These are phyloP conservation scores for Achlya flavicornis DNA, from an alignment of 2,888 invertebrate species.

Conservation along the genomic window DNA sequence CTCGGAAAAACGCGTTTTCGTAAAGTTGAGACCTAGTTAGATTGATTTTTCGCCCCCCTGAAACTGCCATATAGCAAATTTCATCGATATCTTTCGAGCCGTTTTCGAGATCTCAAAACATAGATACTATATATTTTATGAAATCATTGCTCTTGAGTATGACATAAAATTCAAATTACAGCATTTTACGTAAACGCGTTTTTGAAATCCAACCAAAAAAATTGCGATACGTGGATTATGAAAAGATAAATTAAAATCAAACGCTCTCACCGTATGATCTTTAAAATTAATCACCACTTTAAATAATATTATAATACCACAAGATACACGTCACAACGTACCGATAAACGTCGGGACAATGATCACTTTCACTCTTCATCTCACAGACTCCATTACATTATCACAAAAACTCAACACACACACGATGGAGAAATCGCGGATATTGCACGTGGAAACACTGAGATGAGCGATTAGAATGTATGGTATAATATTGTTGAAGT, in stretches of 20 bases:
- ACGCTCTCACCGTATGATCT: neutral
- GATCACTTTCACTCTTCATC: slow-evolving; percentile 38
- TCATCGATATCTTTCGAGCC: too few species aligned
- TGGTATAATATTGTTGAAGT: neutral
- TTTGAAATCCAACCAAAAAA: too few species aligned
- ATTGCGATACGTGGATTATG: too few species aligned
- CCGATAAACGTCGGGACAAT: slow-evolving; percentile 39
- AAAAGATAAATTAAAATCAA: neutral
- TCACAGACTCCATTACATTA: neutral
- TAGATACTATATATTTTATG: too few species aligned
- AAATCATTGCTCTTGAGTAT: too few species aligned
- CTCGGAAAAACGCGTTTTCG: too few species aligned
- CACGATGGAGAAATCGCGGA: slow-evolving; percentile 16
- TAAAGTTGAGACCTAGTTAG: too few species aligned
- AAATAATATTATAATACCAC: slow-evolving; percentile 1
- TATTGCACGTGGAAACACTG: neutral
- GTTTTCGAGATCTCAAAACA: too few species aligned
- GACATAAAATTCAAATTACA: too few species aligned
- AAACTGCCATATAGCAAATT: too few species aligned
- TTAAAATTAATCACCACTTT: neutral
- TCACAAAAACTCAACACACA: slow-evolving; percentile 34
- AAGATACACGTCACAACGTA: slow-evolving; percentile 26
- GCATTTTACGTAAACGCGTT: too few species aligned
- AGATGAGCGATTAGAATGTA: slow-evolving; percentile 7
- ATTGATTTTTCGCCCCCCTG: too few species aligned